phyloP scores from a whole-genome alignment of 2,797 vertebrate species.

The Allobates femoralis region DNA sequence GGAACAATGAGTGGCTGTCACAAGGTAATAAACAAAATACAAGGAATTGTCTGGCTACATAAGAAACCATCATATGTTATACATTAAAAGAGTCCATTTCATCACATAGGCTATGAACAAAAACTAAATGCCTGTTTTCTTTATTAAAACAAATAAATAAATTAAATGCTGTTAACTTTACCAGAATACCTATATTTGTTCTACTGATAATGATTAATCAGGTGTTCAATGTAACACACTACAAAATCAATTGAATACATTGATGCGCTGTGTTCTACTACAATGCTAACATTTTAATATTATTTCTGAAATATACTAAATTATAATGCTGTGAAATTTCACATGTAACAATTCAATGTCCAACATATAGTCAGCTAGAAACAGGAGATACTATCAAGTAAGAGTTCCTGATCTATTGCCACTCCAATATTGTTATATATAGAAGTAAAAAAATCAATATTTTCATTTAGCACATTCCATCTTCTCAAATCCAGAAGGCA shows the following conservation, averaged over 20 bases:
- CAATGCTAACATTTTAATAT: not conserved
- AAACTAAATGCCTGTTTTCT: not conserved
- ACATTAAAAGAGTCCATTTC: too few relatives aligned
- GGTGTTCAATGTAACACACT: not conserved
- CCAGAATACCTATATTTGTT: not conserved
- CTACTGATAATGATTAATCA: not conserved
- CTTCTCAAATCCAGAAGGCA: slow-evolving; percentile 17
- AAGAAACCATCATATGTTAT: too few relatives aligned
- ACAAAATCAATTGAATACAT: not conserved
- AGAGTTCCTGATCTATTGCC: not conserved
- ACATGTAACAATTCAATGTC: not conserved
- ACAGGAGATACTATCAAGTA: not conserved
- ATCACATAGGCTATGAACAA: not conserved
- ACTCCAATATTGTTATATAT: not conserved
- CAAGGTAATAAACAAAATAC: too few relatives aligned
- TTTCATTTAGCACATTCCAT: slow-evolving; percentile 31
- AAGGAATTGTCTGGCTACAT: too few relatives aligned
- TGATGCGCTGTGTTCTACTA: not conserved
- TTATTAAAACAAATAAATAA: not conserved
- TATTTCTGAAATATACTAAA: not conserved
- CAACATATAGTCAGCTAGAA: not conserved
- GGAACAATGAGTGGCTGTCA: too few relatives aligned
- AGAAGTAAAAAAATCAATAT: slow-evolving; percentile 32
- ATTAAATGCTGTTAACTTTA: not conserved
- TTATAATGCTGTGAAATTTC: not conserved